Evolutionary conservation across 2,888 invertebrate species (phyloP), one percentile per base, ranked within the genome.

Genomic region (Drosophila algonquin): DNA sequence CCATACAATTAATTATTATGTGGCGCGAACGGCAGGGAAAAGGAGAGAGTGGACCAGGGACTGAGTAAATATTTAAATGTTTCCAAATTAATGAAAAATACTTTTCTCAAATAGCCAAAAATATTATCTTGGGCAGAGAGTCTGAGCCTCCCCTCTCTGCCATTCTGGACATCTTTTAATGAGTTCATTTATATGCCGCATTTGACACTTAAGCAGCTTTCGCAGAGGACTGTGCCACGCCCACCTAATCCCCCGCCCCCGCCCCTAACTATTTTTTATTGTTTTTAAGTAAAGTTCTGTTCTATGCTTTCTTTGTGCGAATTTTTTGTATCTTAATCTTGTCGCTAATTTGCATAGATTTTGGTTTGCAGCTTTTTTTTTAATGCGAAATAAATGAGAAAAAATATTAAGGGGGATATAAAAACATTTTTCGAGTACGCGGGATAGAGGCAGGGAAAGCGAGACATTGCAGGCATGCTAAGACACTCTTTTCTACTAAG

Each of bases 111-210:
- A 81, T 77, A 64, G 24, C 72, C 81, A 68, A 78, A 72, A 79
- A 82, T 83, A 87, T 85, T 81, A 62, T 87, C 73, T 70, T 71
- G 48, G 74, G 63, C 30, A 30, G 27, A 27, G 27, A 6, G 55
- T 50, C 65, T 54, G 64, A 57, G 56, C 47, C 27, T 0, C 7
- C 27, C 30, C 30, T 1, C 8, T 8, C 51, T 24, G 35, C 53
- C 60, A 69, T 64, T 75, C 57, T 59, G 7, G 30, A 12, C 16
- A 40, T 35, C 16, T 70, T 73, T 76, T 89, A 87, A 87, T 87
- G 87, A 87, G 84, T 89, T 87, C 78, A 89, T 87, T 89, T 87
- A 87, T 84, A 87, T 87, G 89, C 86, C 85, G 72, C 70, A 76
- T 75, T 79, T 40, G 76, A 67, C 63, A 46, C 51, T 71, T 71